A percentile compares a stretch with the other conserved stretches of the same genome.
Evolutionary conservation across 2,113 vertebrate genomes (phyloP).

Genomic region (Paracanthobrama guichenoti): DNA sequence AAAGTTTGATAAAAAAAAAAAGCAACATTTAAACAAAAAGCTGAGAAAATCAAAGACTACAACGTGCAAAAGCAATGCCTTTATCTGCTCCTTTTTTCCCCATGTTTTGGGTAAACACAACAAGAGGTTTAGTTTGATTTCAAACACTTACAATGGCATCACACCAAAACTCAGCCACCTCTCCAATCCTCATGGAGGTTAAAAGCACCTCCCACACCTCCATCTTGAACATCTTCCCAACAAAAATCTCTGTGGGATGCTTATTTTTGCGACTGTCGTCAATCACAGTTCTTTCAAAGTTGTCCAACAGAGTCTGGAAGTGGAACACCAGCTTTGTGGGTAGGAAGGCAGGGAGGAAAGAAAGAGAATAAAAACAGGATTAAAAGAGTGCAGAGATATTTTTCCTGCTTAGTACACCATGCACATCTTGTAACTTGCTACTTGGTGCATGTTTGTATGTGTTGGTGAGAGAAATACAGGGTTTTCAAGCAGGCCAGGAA

Average conservation of each 20-base stretch:
- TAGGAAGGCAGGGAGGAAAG: conserved; percentile 8
- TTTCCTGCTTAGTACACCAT: not conserved
- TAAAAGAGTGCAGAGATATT: not conserved
- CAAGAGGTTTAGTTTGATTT: conserved; percentile 3
- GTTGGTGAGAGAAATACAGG: conserved; percentile 42
- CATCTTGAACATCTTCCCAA: conserved; percentile 90
- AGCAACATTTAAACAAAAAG: too few relatives aligned
- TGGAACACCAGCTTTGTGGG: conserved; percentile 81
- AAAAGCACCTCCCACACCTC: conserved; percentile 86
- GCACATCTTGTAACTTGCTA: not conserved
- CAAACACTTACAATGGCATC: conserved; percentile 78
- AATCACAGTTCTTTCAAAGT: conserved; percentile 83
- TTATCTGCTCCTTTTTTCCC: conserved; percentile 12
- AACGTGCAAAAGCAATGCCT: too few relatives aligned
- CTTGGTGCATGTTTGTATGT: not conserved
- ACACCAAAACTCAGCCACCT: conserved; percentile 90
- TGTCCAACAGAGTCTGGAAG: conserved; percentile 83
- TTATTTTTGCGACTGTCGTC: conserved; percentile 82
- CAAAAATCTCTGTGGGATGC: conserved; percentile 82
- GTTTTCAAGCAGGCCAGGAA: not conserved
- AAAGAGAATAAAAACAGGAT: not conserved
- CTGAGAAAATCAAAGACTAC: too few relatives aligned
- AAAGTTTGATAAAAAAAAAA: too few relatives aligned
- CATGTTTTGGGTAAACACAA: not conserved
- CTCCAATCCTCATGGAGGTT: conserved; percentile 83